Conservation (phyloP, 2,113 vertebrate species). For the Onychostruthus taczanowskii region DNA sequence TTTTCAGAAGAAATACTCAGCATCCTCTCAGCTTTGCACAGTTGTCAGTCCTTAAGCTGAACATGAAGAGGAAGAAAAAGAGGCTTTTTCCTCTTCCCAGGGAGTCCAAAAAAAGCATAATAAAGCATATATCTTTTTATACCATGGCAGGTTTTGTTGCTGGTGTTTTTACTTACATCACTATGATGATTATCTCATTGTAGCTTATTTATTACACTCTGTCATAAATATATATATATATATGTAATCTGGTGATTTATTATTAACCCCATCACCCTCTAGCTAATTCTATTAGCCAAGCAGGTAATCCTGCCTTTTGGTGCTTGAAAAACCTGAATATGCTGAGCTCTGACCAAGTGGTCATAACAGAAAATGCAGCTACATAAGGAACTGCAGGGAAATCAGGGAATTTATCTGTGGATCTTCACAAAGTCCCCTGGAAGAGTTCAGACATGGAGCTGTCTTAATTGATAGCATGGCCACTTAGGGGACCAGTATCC, state of each 20-base stretch:
- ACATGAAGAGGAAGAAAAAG: background rate
- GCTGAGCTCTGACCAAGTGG: background rate
- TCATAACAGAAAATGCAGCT: background rate
- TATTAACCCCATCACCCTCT: background rate
- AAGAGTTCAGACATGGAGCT: conserved; percentile 3
- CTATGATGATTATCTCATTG: background rate
- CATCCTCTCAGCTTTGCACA: background rate
- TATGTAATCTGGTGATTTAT: background rate
- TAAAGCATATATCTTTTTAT: background rate
- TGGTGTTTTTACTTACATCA: background rate
- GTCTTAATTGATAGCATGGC: conserved; percentile 57
- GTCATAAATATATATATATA: background rate
- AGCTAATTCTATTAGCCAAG: background rate
- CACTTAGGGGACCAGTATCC: conserved; percentile 56
- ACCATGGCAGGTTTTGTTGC: background rate
- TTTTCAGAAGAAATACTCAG: background rate
- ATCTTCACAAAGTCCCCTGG: background rate
- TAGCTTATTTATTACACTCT: background rate
- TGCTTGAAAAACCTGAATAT: background rate
- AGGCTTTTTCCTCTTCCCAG: background rate
- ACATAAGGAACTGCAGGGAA: background rate
- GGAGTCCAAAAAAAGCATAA: background rate
- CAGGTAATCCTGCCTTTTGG: background rate
- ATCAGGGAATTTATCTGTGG: background rate
- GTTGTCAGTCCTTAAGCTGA: background rate